Base-by-base conservation (phyloP, 2,113 vertebrate species). In the Leuciscus idus region DNA sequence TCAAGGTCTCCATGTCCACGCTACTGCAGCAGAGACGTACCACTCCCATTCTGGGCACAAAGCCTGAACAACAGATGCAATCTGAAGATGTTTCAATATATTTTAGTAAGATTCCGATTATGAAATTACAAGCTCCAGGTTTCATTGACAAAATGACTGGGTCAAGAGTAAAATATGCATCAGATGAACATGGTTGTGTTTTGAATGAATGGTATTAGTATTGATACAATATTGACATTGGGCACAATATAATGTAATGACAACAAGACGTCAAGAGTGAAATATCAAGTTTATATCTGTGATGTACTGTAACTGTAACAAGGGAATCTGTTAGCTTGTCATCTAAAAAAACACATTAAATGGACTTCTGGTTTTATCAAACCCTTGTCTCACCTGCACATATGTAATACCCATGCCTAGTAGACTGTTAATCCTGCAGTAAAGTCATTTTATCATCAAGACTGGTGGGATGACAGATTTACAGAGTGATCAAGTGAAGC, bases 391-490 rank as follows among this genome's bases (percentile, higher is more conserved):
- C 73, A 87, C 70, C 78, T 83, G 72, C 52, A 50, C 23, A 59
- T 17, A 72, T 21, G 48, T 52, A 55, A 79, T 64, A 36, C n/a
- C 28, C 75, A 80, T 68, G 15, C 46, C 68, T 55, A 23, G 17
- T 46, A 19, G 52, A 79, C 52, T 84, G 39, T 87, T 85, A 87
- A 87, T 85, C 78, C 74, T 46, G 48, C 73, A 30, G 13, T 82
- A 26, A 72, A 52, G 28, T 73, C 28, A 64, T 88, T 83, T 86
- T 86, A 78, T 86, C 61, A 55, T 83, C 39, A 13, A 66, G 33
- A 62, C 46, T 15, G 17, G 30, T 36, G 74, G 52, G 39, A 55
- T 57, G 76, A 68, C 48, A 46, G 12, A 59, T 86, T 80, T 80
- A 86, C 76, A 39, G 52, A 52, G 39, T 57, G 81, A 79, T 70